A percentile compares a stretch with the other conserved stretches of the same genome.
These are phyloP conservation scores for Myotis davidii DNA, from an alignment of 2,113 vertebrate genomes.

Conservation along the genomic window DNA sequence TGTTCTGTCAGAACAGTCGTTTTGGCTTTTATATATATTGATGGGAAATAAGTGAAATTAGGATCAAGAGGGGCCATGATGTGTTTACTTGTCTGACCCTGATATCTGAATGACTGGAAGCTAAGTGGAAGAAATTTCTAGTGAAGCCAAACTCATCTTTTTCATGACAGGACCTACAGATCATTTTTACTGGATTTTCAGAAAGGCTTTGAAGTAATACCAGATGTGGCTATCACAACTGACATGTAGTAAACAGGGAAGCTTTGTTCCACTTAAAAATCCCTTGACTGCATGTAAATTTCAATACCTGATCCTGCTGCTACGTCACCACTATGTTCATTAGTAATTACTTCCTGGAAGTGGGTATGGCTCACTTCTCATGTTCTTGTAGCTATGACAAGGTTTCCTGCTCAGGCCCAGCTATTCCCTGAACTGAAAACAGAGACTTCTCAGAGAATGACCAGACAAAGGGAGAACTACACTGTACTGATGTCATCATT, in stretches of 20 bases:
- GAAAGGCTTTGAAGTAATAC: slow-evolving; percentile 20
- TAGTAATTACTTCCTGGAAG: slow-evolving; percentile 46
- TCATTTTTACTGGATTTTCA: slow-evolving; percentile 30
- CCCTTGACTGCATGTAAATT: slow-evolving; percentile 11
- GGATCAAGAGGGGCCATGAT: neutral
- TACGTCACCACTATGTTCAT: neutral
- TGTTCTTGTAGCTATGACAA: neutral
- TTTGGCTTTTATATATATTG: too few relatives aligned
- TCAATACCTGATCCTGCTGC: neutral
- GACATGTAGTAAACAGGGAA: neutral
- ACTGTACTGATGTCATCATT: slow-evolving; percentile 1
- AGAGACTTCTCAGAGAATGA: slow-evolving; percentile 24
- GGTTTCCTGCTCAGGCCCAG: neutral
- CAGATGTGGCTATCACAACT: neutral
- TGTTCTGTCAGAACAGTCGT: too few relatives aligned
- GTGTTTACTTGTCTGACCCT: neutral
- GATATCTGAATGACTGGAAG: neutral
- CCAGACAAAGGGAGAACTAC: neutral
- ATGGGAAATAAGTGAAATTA: neutral
- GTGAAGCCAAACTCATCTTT: slow-evolving; percentile 4
- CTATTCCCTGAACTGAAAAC: slow-evolving; percentile 6
- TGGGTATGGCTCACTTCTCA: neutral
- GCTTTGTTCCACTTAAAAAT: slow-evolving; percentile 36
- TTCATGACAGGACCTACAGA: neutral
- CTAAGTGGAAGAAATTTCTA: slow-evolving; percentile 10